A percentile compares a stretch with the other conserved stretches of the same genome.
Evolutionary conservation across 2,113 vertebrate species (phyloP).

Genomic region (Crotophaga sulcirostris): DNA sequence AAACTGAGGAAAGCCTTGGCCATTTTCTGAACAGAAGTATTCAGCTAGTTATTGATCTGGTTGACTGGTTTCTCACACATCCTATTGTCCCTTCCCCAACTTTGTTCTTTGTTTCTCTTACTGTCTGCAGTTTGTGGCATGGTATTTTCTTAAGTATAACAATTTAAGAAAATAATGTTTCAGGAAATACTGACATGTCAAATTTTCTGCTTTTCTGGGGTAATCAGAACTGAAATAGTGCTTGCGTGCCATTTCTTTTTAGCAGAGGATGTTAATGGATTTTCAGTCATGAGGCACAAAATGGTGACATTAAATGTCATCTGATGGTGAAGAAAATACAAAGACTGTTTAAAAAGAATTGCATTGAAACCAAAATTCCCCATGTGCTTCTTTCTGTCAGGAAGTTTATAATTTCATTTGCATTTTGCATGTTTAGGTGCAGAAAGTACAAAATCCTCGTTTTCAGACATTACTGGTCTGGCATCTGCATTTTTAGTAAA

Average conservation of each 20-base stretch:
- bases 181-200: not conserved
- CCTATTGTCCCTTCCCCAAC: not conserved
- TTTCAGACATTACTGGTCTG: not conserved
- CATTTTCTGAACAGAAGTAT: not conserved
- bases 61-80: not conserved
- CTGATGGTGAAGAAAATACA: slow-evolving; percentile 21
- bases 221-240: not conserved
- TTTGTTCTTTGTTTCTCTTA: not conserved
- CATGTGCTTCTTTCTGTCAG: not conserved
- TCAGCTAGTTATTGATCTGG: not conserved
- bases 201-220: not conserved
- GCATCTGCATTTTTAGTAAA: not conserved
- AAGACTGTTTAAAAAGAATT: not conserved
- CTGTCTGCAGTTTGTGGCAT: not conserved
- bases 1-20: not conserved
- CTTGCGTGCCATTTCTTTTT: not conserved
- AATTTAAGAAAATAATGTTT: slow-evolving; percentile 22
- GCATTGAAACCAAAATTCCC: not conserved
- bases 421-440: not conserved
- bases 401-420: not conserved
- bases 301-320: not conserved
- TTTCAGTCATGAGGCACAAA: slow-evolving; percentile 1
- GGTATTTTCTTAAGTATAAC: slow-evolving; percentile 7
- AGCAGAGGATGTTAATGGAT: not conserved
- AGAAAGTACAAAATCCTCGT: not conserved